phyloP scores from a whole-genome alignment of 1,140 invertebrate species.

The Temnothorax longispinosus region DNA sequence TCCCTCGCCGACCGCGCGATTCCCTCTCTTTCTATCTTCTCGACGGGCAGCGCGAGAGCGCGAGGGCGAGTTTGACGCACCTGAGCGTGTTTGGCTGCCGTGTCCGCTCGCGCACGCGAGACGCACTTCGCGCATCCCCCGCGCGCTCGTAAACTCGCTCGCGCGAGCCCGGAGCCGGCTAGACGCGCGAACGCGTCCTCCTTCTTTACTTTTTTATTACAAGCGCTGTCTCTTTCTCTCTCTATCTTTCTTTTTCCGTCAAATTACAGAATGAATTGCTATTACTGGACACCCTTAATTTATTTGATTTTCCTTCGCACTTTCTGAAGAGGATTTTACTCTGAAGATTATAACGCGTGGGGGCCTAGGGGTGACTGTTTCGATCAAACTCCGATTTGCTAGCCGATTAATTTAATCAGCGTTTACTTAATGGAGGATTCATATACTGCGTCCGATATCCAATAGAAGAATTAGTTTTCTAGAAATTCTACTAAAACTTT shows the following conservation, averaged over 20 bases:
- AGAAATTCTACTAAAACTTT: too few species aligned
- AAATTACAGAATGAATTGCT: background rate
- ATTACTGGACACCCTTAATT: background rate
- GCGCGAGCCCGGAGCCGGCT: background rate
- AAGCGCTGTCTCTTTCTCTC: background rate
- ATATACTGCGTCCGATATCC: too few species aligned
- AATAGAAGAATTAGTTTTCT: too few species aligned
- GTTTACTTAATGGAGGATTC: too few species aligned
- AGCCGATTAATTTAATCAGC: background rate
- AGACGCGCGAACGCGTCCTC: background rate
- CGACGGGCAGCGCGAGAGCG: background rate
- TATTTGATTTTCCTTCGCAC: background rate
- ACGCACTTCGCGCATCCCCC: conserved; percentile 26
- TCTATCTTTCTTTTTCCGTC: background rate
- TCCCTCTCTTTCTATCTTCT: background rate
- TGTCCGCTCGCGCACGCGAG: conserved; percentile 22
- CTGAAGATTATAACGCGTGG: too few species aligned
- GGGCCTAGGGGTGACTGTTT: too few species aligned
- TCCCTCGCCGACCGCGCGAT: conserved; percentile 14
- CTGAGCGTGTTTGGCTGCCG: background rate
- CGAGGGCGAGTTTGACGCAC: background rate
- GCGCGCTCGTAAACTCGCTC: background rate
- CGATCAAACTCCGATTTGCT: background rate
- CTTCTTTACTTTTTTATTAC: too few species aligned
- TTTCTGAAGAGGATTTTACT: too few species aligned